phyloP scores from a whole-genome alignment of 2,888 invertebrate species.

The Tillus elongatus region DNA sequence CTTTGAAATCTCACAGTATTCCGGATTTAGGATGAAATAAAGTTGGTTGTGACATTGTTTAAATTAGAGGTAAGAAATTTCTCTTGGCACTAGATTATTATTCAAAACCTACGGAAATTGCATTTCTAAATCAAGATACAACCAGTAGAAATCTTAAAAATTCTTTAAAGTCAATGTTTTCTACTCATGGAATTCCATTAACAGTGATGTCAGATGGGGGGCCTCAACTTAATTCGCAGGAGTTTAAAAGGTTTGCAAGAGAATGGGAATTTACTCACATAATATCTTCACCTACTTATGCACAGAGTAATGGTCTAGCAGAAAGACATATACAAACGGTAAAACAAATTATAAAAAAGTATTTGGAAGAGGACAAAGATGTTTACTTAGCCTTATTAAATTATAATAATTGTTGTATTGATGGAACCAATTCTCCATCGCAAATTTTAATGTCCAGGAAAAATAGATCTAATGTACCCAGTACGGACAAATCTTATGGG shows the following conservation, averaged over 20 bases:
- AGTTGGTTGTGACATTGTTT: slow-evolving; percentile 11
- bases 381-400: slow-evolving; percentile 5
- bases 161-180: slow-evolving; percentile 7
- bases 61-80: background rate
- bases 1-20: slow-evolving; percentile 15
- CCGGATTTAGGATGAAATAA: slow-evolving; percentile 13
- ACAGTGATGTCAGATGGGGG: slow-evolving; percentile 10
- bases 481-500: background rate
- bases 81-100: slow-evolving; percentile 5
- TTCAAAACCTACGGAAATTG: slow-evolving; percentile 8
- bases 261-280: slow-evolving; percentile 6
- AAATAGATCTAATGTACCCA: slow-evolving; percentile 6
- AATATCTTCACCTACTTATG: slow-evolving; percentile 1
- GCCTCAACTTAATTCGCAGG: slow-evolving; percentile 8
- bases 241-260: slow-evolving; percentile 6
- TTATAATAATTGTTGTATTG: slow-evolving; percentile 2
- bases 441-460: slow-evolving; percentile 9
- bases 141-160: background rate
- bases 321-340: too few species aligned
- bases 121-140: background rate
- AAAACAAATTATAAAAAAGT: too few species aligned
- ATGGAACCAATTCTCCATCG: slow-evolving; percentile 3
- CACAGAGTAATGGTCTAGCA: too few species aligned
- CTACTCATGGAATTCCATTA: slow-evolving; percentile 9
- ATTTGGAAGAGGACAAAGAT: background rate